Evolutionary conservation across 1,140 invertebrate genomes (phyloP).

Genomic region (Platorchestia sp.): DNA sequence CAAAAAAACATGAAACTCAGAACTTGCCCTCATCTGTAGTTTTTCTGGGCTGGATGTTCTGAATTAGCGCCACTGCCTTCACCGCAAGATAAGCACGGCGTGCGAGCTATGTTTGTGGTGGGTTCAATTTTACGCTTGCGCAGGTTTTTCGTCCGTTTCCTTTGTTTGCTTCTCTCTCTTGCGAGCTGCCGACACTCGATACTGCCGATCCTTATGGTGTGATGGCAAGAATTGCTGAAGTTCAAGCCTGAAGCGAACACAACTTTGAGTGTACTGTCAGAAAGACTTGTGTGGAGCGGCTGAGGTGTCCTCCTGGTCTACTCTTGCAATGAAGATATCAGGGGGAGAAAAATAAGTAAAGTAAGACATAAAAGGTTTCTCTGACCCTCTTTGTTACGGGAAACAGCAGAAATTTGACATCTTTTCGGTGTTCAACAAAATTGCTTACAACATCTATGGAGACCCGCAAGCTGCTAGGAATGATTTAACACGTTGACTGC

Average conservation of each 20-base stretch:
- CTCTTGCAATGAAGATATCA: too few relatives aligned
- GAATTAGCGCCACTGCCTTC: background rate
- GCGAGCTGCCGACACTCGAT: background rate
- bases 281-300: background rate
- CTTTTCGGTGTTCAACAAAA: too few relatives aligned
- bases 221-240: background rate
- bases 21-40: background rate
- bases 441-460: too few relatives aligned
- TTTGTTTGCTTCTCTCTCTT: background rate
- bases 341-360: background rate
- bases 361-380: background rate
- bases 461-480: too few relatives aligned
- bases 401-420: background rate
- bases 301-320: background rate
- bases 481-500: too few relatives aligned
- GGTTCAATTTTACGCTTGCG: background rate
- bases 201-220: background rate
- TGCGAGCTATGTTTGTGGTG: background rate
- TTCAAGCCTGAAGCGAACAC: background rate
- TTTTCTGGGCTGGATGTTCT: background rate
- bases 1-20: background rate
- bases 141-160: background rate
- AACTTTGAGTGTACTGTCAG: background rate
- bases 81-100: background rate
- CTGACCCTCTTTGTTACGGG: background rate